phyloP scores from a whole-genome alignment of 2,113 vertebrate genomes.

The Phylloscopus trochilus region DNA sequence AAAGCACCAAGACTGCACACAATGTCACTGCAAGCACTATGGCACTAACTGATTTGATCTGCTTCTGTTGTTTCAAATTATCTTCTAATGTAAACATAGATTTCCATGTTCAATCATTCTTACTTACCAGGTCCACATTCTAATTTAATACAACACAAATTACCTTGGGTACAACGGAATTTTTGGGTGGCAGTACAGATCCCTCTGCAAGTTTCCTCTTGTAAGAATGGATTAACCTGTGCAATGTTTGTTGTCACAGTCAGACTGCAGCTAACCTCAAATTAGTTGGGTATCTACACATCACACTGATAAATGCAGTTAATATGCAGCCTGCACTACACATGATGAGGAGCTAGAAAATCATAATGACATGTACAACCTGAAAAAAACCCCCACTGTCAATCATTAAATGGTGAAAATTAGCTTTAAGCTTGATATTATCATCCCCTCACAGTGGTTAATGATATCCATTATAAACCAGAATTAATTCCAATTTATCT shows the following conservation, averaged over 20 bases:
- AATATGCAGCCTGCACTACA: background rate
- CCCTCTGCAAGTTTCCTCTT: background rate
- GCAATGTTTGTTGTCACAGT: background rate
- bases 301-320: background rate
- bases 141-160: background rate
- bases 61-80: background rate
- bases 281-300: background rate
- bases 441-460: background rate
- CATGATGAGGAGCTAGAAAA: background rate
- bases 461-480: conserved; percentile 2
- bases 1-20: background rate
- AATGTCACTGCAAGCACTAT: background rate
- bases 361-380: background rate
- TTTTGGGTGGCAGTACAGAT: background rate
- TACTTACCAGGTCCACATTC: background rate
- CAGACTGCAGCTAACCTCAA: background rate
- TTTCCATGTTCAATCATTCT: background rate
- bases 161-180: background rate
- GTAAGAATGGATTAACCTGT: background rate
- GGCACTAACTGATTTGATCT: background rate
- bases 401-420: conserved; percentile 5
- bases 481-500: conserved; percentile 24
- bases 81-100: background rate
- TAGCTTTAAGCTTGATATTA: background rate
- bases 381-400: background rate